Base-by-base conservation (phyloP, 2,113 vertebrate species). In the Cnemophilus loriae region DNA sequence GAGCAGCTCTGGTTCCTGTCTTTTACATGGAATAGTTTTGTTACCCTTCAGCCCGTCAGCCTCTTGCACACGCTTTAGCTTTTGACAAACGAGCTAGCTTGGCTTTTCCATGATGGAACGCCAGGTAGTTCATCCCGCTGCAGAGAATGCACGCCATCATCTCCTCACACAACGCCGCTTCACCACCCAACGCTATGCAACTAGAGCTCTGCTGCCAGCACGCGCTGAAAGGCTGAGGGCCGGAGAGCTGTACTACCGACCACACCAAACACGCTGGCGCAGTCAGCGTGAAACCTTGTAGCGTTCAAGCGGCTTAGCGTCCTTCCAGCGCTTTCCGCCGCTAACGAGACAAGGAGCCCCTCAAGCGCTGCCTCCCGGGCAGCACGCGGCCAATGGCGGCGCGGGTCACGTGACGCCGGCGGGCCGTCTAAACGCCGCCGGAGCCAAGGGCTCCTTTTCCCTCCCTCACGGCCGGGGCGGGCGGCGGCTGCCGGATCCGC, bases 361-460 rank as follows among this genome's bases (percentile, higher is more conserved):
- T 9, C 26, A 14, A 20, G 1, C 1, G 3, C 8, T 0, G n/a
- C 1, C 7, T 11, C 8, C 22, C 4, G 5, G 14, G 11, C 57
- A 11, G 30, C 22, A 2, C 5, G 8, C 39, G 1, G 10, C 2
- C 39, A 35, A 57, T 0, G 44, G 30, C 32, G 15, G 8, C 22
- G 3, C 2, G 1, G 32, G 9, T 32, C 37, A 14, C 19, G 4
- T 20, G 64, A 13, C 2, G 5, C 24, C 1, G 32, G 46, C 11
- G 24, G 57, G 47, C 4, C 46, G 28, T 23, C 86, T 52, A 67
- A 85, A 52, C 0, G 6, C 23, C 7, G 4, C 10, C 3, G 5
- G 37, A 23, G 0, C 0, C 2, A 1, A 1, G 0, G 1, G 1
- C 1, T 0, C 1, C 0, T 2, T 9, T 10, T 18, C 5, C 0